Conservation (phyloP, 2,888 invertebrate species). For the Leptinotarsa peninsularis region DNA sequence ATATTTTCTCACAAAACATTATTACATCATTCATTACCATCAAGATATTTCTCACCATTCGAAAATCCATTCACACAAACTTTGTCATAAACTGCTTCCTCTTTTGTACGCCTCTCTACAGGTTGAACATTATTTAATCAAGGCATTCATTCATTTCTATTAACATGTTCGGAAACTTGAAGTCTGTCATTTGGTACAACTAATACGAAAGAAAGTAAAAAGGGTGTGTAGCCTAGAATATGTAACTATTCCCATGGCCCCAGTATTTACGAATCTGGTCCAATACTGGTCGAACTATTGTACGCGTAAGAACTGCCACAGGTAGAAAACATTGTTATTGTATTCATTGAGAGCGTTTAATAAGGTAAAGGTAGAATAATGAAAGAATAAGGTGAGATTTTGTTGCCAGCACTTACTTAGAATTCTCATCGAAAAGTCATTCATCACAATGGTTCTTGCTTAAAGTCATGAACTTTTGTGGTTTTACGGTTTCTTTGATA, state of each 20-base stretch:
- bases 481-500: background rate
- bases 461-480: background rate
- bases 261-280: conserved; percentile 6
- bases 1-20: conserved; percentile 12
- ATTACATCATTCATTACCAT: conserved; percentile 1
- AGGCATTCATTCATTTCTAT: conserved; percentile 33
- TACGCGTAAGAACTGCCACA: conserved; percentile 11
- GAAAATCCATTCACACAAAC: conserved; percentile 20
- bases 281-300: conserved; percentile 24
- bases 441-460: background rate
- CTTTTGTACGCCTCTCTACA: conserved; percentile 25
- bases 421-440: conserved; percentile 14
- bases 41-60: conserved; percentile 7
- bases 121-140: conserved; percentile 31
- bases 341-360: conserved; percentile 15
- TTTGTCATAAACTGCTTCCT: conserved; percentile 21
- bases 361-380: conserved; percentile 14
- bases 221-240: conserved; percentile 33
- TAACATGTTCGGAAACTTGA: conserved; percentile 38
- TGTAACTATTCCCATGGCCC: conserved; percentile 32
- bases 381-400: conserved; percentile 21
- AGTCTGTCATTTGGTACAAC: conserved; percentile 40
- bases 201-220: conserved; percentile 27
- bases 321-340: conserved; percentile 27
- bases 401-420: background rate